Conservation (phyloP, 2,113 vertebrate species). For the Solea senegalensis region DNA sequence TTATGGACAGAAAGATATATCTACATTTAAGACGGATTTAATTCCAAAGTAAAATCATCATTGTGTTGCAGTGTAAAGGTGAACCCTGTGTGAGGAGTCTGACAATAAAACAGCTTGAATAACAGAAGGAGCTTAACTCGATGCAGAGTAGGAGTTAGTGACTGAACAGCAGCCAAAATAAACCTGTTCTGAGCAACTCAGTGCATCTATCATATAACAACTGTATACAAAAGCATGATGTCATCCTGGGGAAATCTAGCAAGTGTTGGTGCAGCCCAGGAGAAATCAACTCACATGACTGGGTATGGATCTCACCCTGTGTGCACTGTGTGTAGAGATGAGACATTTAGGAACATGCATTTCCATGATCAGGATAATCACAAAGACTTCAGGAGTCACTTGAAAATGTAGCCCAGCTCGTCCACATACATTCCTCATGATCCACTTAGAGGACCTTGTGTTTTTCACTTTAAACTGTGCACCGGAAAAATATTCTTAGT, state of each 20-base stretch:
- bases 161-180: conserved; percentile 2
- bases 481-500: too few relatives aligned
- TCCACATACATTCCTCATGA: too few relatives aligned
- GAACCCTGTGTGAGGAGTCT: neutral
- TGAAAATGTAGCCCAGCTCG: too few relatives aligned
- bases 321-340: neutral
- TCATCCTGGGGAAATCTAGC: conserved; percentile 59
- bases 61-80: neutral
- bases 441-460: too few relatives aligned
- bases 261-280: conserved; percentile 48
- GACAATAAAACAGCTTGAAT: conserved; percentile 10
- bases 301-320: neutral
- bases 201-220: conserved; percentile 23
- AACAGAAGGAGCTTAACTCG: neutral
- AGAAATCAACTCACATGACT: conserved; percentile 34
- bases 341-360: too few relatives aligned
- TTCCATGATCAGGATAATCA: too few relatives aligned
- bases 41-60: too few relatives aligned
- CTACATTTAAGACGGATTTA: too few relatives aligned
- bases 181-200: conserved; percentile 27
- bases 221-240: conserved; percentile 70
- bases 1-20: too few relatives aligned
- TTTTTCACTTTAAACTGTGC: too few relatives aligned
- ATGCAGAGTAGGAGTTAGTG: neutral
- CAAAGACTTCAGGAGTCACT: too few relatives aligned